A percentile compares a stretch with the other conserved stretches of the same genome.
Conservation (phyloP, 2,888 invertebrate species). For the Phalera bucephala region DNA sequence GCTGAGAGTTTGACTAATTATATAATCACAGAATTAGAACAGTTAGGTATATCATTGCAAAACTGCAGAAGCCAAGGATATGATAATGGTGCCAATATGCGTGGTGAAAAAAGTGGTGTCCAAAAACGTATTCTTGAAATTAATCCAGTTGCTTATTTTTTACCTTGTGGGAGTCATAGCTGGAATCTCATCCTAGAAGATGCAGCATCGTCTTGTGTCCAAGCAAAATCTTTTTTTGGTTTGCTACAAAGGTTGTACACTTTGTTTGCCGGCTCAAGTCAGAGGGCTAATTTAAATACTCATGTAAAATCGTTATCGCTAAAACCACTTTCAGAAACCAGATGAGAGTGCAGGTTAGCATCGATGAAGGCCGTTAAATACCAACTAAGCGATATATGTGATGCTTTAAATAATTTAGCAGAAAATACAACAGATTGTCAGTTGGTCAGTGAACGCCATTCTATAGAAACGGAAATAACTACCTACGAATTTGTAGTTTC, state of each 20-base stretch:
- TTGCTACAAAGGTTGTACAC: background rate
- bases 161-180: slow-evolving; percentile 8
- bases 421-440: slow-evolving; percentile 5
- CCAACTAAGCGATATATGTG: slow-evolving; percentile 6
- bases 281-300: slow-evolving; percentile 17
- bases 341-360: slow-evolving; percentile 13
- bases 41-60: slow-evolving; percentile 7
- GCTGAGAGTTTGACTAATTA: slow-evolving; percentile 1
- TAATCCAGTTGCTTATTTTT: slow-evolving; percentile 8
- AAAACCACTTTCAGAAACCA: slow-evolving; percentile 23
- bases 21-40: slow-evolving; percentile 15
- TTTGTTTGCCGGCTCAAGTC: slow-evolving; percentile 12
- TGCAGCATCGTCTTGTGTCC: slow-evolving; percentile 14
- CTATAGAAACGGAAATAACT: slow-evolving; percentile 10
- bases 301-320: slow-evolving; percentile 20
- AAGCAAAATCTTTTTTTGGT: slow-evolving; percentile 12
- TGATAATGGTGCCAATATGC: slow-evolving; percentile 8
- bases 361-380: slow-evolving; percentile 13
- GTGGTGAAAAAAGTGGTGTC: slow-evolving; percentile 11
- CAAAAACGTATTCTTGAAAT: slow-evolving; percentile 9
- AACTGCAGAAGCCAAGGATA: slow-evolving; percentile 7
- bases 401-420: background rate
- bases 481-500: slow-evolving; percentile 6
- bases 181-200: slow-evolving; percentile 10
- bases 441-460: slow-evolving; percentile 11